Conservation (phyloP, 2,888 invertebrate genomes). For the Acrocyrtus sp. region DNA sequence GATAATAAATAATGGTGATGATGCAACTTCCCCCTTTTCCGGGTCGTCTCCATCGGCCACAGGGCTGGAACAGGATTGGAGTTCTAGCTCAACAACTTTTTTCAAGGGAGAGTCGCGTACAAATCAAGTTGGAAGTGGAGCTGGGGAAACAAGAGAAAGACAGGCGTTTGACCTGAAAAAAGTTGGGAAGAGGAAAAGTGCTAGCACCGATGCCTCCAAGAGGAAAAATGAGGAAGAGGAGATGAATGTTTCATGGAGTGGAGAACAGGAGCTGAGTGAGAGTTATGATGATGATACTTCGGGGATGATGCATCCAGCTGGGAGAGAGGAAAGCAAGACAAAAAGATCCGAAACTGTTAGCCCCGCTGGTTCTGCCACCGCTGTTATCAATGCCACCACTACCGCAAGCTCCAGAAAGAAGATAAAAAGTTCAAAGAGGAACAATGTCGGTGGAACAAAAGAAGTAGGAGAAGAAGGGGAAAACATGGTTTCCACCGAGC, state of each 20-base stretch:
- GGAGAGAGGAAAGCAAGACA: slow-evolving; percentile 31
- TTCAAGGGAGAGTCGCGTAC: slow-evolving; percentile 36
- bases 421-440: slow-evolving; percentile 35
- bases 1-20: slow-evolving; percentile 46
- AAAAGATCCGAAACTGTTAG: slow-evolving; percentile 35
- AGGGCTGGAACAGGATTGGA: neutral
- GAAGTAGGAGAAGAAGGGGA: slow-evolving; percentile 4
- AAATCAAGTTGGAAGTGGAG: slow-evolving; percentile 26
- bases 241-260: slow-evolving; percentile 30
- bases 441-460: slow-evolving; percentile 28
- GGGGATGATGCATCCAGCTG: slow-evolving; percentile 31
- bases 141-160: slow-evolving; percentile 6
- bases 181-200: slow-evolving; percentile 9
- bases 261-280: slow-evolving; percentile 19
- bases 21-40: slow-evolving; percentile 23
- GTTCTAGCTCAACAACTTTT: slow-evolving; percentile 13
- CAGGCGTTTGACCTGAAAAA: slow-evolving; percentile 43
- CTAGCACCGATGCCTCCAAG: slow-evolving; percentile 1
- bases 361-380: slow-evolving; percentile 11
- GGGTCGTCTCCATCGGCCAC: slow-evolving; percentile 12
- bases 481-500: slow-evolving; percentile 10
- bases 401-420: slow-evolving; percentile 13
- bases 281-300: slow-evolving; percentile 49
- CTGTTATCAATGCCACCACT: too few species aligned
- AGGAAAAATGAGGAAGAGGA: neutral